phyloP scores from a whole-genome alignment of 2,797 vertebrate genomes.

The Knipowitschia caucasica region DNA sequence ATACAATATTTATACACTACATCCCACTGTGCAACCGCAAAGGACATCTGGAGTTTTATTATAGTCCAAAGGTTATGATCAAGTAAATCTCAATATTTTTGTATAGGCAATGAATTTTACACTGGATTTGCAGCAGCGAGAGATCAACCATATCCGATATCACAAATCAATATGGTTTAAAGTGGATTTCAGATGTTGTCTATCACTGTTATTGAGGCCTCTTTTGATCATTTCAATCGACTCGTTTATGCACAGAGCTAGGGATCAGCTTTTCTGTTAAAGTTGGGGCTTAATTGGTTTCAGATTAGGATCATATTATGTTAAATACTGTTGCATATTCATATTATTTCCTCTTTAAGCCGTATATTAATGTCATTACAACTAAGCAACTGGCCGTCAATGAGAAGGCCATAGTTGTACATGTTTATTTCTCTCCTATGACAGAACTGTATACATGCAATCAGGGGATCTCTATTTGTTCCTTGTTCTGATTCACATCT shows the following conservation, averaged over 20 bases:
- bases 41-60: slow-evolving; percentile 80
- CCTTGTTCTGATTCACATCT: slow-evolving; percentile 76
- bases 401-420: slow-evolving; percentile 61
- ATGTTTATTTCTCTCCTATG: slow-evolving; percentile 67
- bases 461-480: slow-evolving; percentile 75
- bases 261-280: slow-evolving; percentile 64
- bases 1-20: slow-evolving; percentile 93
- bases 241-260: slow-evolving; percentile 67
- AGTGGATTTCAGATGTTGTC: slow-evolving; percentile 73
- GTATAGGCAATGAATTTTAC: slow-evolving; percentile 85
- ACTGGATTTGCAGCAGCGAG: slow-evolving; percentile 77
- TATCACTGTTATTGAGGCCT: slow-evolving; percentile 72
- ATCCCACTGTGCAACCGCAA: slow-evolving; percentile 81
- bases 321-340: slow-evolving; percentile 73
- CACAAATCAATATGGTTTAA: slow-evolving; percentile 69
- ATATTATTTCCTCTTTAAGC: slow-evolving; percentile 74
- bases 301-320: slow-evolving; percentile 76
- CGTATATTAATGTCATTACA: slow-evolving; percentile 77
- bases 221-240: slow-evolving; percentile 65
- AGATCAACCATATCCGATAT: slow-evolving; percentile 75
- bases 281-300: slow-evolving; percentile 55
- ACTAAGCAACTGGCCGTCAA: slow-evolving; percentile 67
- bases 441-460: slow-evolving; percentile 70
- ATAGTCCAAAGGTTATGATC: slow-evolving; percentile 79
- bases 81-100: slow-evolving; percentile 88